Conservation (phyloP, 2,888 invertebrate genomes). For the Hirtodrosophila histrioides region DNA sequence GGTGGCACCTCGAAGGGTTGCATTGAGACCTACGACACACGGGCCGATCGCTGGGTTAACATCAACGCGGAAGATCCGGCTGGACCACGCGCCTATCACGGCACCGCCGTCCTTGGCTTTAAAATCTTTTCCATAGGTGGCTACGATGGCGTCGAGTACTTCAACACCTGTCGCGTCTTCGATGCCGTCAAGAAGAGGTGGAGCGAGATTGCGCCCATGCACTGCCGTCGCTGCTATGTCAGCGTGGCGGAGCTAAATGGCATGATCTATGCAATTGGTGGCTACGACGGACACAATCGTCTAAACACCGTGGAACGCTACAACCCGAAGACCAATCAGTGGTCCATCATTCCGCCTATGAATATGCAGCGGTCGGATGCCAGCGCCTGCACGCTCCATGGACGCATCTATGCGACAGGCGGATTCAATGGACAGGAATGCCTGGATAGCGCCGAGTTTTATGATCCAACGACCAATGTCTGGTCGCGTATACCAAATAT, state of each 20-base stretch:
- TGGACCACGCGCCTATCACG: conserved; percentile 96
- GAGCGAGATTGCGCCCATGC: conserved; percentile 96
- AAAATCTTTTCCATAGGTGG: conserved; percentile 96
- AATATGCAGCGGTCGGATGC: conserved; percentile 95
- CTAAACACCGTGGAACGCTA: conserved; percentile 95
- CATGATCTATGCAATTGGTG: conserved; percentile 94
- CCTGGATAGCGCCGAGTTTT: conserved; percentile 93
- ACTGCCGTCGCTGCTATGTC: conserved; percentile 93
- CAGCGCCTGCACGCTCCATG: conserved; percentile 93
- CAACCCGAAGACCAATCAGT: conserved; percentile 93
- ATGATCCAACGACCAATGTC: conserved; percentile 91
- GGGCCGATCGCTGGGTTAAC: conserved; percentile 94
- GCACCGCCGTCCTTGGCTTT: conserved; percentile 93
- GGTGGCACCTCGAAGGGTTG: conserved; percentile 86
- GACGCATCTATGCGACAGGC: conserved; percentile 86
- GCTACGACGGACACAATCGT: conserved; percentile 93
- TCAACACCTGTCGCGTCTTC: conserved; percentile 94
- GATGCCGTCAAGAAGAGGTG: conserved; percentile 93
- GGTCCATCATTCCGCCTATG: conserved; percentile 95
- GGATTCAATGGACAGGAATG: conserved; percentile 97
- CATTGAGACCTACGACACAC: conserved; percentile 94
- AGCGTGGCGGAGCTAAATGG: conserved; percentile 92
- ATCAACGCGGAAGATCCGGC: conserved; percentile 89
- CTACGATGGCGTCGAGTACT: conserved; percentile 92
- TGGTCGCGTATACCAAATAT: conserved; percentile 90